Base-by-base conservation (phyloP, 1,140 invertebrate genomes). In the Trinorchestia longiramus region DNA sequence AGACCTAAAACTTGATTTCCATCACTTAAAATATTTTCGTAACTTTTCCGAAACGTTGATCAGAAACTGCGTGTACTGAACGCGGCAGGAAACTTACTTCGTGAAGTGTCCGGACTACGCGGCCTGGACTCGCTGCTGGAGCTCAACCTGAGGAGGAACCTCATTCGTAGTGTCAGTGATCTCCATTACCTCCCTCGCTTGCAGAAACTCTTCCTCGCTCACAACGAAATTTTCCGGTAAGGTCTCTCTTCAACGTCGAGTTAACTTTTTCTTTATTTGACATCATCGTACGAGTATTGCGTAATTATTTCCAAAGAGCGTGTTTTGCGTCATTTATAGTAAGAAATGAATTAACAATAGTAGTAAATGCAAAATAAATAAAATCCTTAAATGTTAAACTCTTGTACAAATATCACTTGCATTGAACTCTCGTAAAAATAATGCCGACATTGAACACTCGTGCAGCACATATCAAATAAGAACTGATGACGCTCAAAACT, bases 81-180 rank as follows among this genome's bases (percentile, higher is more conserved):
- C 97, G 98, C 99, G 96, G 99, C 99, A 77, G 99, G 99, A 0
- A 99, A 99, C 97, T 98, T 98, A 97, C 98, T 99, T 91, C 98
- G 98, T 96, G 98, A 97, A 96, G 98, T 99, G 95, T 96, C 98
- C 97, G 97, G 98, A 97, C 98, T 99, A 62, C 98, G 98, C 96
- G 99, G 99, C 0, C 97, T 99, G 47, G 97, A 97, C 45, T 98
- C 98, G 8, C 97, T 99, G 28, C 98, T 98, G 96, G 99, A 99
- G 97, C 97, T 99, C 15, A 99, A 99, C 97, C 97, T 99, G 0
- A 98, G 99, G 96, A 97, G 99, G 88, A 99, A 99, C 97, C 98
- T 98, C 96, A 98, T 99, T 95, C 98, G 98, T 97, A 98, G 98
- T 97, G 97, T 99, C 96, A 98, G 98, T 91, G 99, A 99, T 40